Evolutionary conservation across 2,113 vertebrate species (phyloP).

Genomic region (Panthera leo): DNA sequence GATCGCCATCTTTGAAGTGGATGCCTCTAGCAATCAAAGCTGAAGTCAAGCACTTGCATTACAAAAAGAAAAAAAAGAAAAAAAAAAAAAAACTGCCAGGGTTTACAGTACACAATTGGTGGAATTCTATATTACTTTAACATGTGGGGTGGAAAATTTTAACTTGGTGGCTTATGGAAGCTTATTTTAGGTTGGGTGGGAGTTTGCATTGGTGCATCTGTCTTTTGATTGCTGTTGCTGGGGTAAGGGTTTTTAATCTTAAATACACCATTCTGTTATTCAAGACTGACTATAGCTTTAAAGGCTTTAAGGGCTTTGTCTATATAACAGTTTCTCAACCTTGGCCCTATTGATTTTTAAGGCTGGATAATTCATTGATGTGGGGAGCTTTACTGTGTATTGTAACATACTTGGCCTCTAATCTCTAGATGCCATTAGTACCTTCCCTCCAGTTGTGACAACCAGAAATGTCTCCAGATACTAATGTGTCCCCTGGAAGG

Average conservation of each 20-base stretch:
- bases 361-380: background rate
- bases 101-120: background rate
- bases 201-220: background rate
- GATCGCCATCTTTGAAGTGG: background rate
- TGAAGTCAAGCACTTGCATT: background rate
- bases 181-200: background rate
- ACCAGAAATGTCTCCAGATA: background rate
- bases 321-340: background rate
- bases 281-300: background rate
- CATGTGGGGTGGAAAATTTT: background rate
- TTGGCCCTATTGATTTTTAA: background rate
- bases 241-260: background rate
- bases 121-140: background rate
- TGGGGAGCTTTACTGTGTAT: accelerated
- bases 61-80: background rate
- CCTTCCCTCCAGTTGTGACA: background rate
- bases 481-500: accelerated
- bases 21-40: background rate
- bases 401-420: background rate
- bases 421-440: background rate
- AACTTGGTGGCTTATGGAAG: background rate
- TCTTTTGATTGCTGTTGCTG: background rate
- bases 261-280: background rate
- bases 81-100: background rate
- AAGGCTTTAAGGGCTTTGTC: background rate